A percentile compares a stretch with the other conserved stretches of the same genome.
These are phyloP conservation scores for Entomyzon cyanotis DNA, from an alignment of 2,113 vertebrate genomes.

Conservation along the genomic window DNA sequence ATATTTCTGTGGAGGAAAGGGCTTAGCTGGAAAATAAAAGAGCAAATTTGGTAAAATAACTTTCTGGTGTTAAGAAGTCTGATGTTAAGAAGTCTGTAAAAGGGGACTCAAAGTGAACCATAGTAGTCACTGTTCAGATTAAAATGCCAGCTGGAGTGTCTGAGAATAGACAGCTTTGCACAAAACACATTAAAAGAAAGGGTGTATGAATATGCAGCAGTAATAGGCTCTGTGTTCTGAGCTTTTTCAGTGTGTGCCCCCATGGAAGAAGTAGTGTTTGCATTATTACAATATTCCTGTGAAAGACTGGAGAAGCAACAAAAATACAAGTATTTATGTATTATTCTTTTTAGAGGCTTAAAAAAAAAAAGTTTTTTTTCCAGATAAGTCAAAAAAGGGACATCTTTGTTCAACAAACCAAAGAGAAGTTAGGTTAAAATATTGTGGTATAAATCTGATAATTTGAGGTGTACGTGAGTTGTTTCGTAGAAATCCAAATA, in stretches of 20 bases:
- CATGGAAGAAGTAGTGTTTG: not conserved
- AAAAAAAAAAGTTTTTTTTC: no score
- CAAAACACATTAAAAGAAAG: not conserved
- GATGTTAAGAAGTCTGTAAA: not conserved
- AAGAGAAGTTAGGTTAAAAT: not conserved
- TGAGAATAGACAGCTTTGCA: not conserved
- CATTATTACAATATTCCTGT: not conserved
- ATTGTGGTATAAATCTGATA: not conserved
- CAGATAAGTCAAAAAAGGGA: not conserved
- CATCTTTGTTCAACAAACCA: not conserved
- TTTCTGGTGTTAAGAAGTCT: not conserved
- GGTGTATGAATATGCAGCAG: not conserved
- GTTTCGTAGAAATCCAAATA: not conserved
- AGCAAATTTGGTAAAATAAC: not conserved
- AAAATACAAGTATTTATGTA: not conserved
- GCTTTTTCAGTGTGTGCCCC: not conserved
- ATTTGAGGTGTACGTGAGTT: not conserved
- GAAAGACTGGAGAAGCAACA: not conserved
- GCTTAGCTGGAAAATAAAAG: not conserved
- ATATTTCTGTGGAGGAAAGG: rapidly evolving
- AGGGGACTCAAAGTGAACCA: not conserved
- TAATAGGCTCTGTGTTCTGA: not conserved
- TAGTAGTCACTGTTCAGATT: not conserved
- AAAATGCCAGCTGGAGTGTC: not conserved
- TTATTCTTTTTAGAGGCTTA: not conserved